Conservation (phyloP, 1,140 invertebrate species). For the Nebria ingens region DNA sequence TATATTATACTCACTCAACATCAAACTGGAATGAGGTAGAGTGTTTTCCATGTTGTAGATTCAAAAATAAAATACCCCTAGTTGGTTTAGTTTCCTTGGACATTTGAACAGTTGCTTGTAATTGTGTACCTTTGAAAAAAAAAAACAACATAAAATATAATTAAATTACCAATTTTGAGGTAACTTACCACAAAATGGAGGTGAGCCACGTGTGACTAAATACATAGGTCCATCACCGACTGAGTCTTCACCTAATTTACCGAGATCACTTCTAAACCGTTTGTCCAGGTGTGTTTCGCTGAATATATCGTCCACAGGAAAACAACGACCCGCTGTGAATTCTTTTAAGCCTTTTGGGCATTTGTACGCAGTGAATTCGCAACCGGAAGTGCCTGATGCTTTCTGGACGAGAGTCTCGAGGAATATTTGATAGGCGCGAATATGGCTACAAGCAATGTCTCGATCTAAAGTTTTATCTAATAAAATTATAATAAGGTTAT, state of each 20-base stretch:
- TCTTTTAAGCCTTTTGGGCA: conserved; percentile 29
- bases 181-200: conserved; percentile 33
- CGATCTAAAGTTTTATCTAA: conserved; percentile 28
- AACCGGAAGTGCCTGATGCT: conserved; percentile 17
- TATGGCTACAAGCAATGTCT: conserved; percentile 38
- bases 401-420: conserved; percentile 29
- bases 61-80: conserved; percentile 26
- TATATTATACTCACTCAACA: conserved; percentile 27
- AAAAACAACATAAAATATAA: conserved; percentile 10
- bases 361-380: conserved; percentile 31
- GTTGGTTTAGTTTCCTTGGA: conserved; percentile 26
- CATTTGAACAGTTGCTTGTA: conserved; percentile 29
- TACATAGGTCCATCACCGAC: conserved; percentile 33
- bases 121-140: conserved; percentile 28
- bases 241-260: conserved; percentile 29
- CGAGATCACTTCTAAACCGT: too few relatives aligned
- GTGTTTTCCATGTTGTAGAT: conserved; percentile 24
- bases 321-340: conserved; percentile 32
- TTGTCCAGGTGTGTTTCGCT: conserved; percentile 19
- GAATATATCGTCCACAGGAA: conserved; percentile 24
- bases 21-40: conserved; percentile 24
- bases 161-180: conserved; percentile 8
- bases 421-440: conserved; percentile 31
- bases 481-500: conserved; percentile 15
- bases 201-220: conserved; percentile 27